Evolutionary conservation across 2,797 vertebrate species (phyloP), one percentile per base, ranked within the genome.

Genomic region (Tinamus major): DNA sequence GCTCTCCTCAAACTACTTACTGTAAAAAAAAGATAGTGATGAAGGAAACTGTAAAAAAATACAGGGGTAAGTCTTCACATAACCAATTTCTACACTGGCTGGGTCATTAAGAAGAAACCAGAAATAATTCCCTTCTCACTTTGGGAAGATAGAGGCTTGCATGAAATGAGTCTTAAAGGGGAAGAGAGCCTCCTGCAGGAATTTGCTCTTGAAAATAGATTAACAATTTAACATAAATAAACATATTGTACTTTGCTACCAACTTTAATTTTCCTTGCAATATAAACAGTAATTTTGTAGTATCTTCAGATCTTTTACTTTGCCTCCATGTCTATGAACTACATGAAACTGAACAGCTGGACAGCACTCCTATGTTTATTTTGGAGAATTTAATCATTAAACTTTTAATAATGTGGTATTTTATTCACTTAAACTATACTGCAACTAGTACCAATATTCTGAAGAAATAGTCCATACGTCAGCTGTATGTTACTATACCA

Each of bases 151-250:
- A 72, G 29, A 31, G 46, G 6, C 67, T 83, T 72, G 6, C 16
- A 59, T 6, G 20, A 63, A 63, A 33, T 65, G 55, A 71, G 6
- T 15, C 7, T 65, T 39, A 44, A 27, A 10, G 63, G 11, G 62
- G 53, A 83, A 31, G 13, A 71, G 6, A 20, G 56, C 3, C 21
- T 81, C 62, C 12, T 67, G 13, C 48, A 83, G n/a, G 3, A 46
- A 23, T 41, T 58, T 79, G 62, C 53, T 42, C 29, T 55, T 27
- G 1, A n/a, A 64, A 64, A 62, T 35, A 42, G 39, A 79, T n/a
- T 70, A 85, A 62, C 26, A 75, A 71, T 92, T 91, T 63, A 42
- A 83, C 64, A 85, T 24, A 79, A 92, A 53, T 29, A 90, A 56
- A 6, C 18, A 59, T 24, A 48, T 7, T 31, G 10, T 68, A 31